phyloP scores from a whole-genome alignment of 2,888 invertebrate genomes.

The Ennomos erosarius region DNA sequence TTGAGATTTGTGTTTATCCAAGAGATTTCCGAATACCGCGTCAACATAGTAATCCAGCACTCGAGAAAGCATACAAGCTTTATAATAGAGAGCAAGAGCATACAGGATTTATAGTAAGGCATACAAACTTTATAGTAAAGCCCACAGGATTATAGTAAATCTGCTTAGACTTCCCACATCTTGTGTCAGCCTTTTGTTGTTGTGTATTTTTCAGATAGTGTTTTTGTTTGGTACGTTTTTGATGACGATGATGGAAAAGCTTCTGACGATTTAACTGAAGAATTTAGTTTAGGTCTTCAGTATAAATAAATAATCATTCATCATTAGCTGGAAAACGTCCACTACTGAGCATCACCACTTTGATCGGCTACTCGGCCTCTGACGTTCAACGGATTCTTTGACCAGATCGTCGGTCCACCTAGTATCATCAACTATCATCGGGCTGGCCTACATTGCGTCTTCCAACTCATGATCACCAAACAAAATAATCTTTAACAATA shows the following conservation, averaged over 20 bases:
- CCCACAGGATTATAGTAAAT: slow-evolving; percentile 37
- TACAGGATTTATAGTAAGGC: slow-evolving; percentile 27
- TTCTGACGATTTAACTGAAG: no score
- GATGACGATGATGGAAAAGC: neutral
- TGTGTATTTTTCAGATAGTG: slow-evolving; percentile 17
- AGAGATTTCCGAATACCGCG: slow-evolving; percentile 33
- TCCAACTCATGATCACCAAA: no score
- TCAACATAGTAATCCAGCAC: slow-evolving; percentile 39
- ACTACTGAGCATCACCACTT: no score
- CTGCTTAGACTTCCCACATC: slow-evolving; percentile 25
- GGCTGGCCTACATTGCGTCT: no score
- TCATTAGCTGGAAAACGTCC: no score
- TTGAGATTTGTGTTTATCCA: slow-evolving; percentile 16
- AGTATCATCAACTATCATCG: no score
- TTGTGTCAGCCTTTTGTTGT: slow-evolving; percentile 14
- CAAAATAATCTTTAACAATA: no score
- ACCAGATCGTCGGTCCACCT: no score
- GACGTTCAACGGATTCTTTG: no score
- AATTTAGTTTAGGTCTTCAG: no score
- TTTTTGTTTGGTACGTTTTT: slow-evolving; percentile 8
- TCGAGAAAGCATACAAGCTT: slow-evolving; percentile 34
- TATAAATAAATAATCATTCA: no score
- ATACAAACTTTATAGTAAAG: slow-evolving; percentile 28
- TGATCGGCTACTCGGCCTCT: no score
- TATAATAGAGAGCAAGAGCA: slow-evolving; percentile 32